These are phyloP conservation scores for Telmatochromis sp. DNA, from an alignment of 2,113 vertebrate species.

Conservation along the genomic window DNA sequence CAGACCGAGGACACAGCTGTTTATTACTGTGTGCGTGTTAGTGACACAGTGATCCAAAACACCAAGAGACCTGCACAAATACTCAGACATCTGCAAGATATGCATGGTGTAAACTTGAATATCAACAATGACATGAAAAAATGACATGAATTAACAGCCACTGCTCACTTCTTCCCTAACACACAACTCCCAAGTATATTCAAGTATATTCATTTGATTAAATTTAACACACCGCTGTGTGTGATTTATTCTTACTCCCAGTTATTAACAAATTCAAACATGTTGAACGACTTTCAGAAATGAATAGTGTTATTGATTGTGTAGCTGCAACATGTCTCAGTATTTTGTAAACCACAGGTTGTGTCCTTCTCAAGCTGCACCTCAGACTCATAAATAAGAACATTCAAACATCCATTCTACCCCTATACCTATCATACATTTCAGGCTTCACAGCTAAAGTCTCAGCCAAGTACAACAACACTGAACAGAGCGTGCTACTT, in stretches of 20 bases:
- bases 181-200: background rate
- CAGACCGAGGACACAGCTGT: too few species aligned
- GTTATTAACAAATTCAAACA: background rate
- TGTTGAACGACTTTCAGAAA: background rate
- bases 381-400: background rate
- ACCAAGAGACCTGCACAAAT: background rate
- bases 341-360: background rate
- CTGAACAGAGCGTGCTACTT: background rate
- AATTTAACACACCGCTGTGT: background rate
- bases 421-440: background rate
- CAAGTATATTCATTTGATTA: background rate
- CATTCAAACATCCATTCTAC: background rate
- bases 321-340: background rate
- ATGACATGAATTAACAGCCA: fast-evolving
- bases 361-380: background rate
- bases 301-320: background rate
- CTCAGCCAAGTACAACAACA: background rate
- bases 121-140: background rate
- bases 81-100: background rate
- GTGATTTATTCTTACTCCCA: background rate
- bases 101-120: fast-evolving
- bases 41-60: background rate
- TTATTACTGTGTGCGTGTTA: background rate
- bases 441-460: background rate
- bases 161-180: background rate